These are phyloP conservation scores for Iselma pallidipennis DNA, from an alignment of 2,888 invertebrate species.

Conservation along the genomic window DNA sequence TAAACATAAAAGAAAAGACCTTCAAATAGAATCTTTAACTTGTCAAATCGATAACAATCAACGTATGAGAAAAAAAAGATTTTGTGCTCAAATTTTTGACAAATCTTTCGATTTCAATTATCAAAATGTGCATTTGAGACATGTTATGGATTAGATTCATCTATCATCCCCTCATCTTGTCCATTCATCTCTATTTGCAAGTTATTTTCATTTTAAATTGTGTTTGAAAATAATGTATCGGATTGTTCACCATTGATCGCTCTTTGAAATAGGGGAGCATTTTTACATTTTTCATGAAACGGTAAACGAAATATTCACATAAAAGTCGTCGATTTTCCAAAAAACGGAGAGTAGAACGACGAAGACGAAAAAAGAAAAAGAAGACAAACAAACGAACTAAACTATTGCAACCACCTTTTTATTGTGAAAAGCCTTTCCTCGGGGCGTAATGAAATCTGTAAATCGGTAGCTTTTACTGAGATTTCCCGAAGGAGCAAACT, in stretches of 20 bases:
- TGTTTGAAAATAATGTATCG: background rate
- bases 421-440: slow-evolving; percentile 4
- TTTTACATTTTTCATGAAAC: background rate
- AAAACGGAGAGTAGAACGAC: slow-evolving; percentile 1
- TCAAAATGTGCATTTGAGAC: no score
- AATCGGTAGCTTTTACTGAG: slow-evolving; percentile 29
- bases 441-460: slow-evolving; percentile 29
- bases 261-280: background rate
- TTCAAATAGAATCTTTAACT: background rate
- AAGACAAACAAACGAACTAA: background rate
- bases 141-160: background rate
- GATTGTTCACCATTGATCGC: background rate
- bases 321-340: background rate
- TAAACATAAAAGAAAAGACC: background rate
- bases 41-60: background rate
- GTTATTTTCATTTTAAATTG: background rate
- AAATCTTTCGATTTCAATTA: background rate
- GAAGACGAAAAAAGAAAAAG: slow-evolving; percentile 11
- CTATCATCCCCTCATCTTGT: background rate
- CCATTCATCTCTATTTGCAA: background rate
- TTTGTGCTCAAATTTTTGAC: background rate
- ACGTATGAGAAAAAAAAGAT: no score
- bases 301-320: background rate
- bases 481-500: slow-evolving; percentile 26
- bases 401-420: slow-evolving; percentile 2